Base-by-base conservation (phyloP, 2,113 vertebrate genomes). In the Callochromis pleurospilus region DNA sequence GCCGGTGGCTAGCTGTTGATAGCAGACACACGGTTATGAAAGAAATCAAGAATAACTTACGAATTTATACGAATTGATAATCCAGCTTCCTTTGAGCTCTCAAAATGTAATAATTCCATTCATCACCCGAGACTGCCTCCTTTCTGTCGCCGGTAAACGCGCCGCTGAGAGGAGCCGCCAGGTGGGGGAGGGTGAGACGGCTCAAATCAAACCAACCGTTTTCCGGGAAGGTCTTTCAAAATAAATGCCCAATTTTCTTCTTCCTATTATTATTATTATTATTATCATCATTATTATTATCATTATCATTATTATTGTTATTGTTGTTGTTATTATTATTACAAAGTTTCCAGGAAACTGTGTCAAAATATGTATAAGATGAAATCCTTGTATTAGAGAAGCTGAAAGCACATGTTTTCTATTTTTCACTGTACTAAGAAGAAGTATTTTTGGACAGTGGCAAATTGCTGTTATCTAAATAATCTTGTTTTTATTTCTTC, bases 131-230 rank as follows among this genome's bases (percentile, higher is more conserved):
- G 17, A 2, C 81, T 26, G 58, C 29, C 85, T 92, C 82, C 38
- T 86, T 86, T 62, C 60, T 42, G 9, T 38, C 80, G 33, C 91
- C 82, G 73, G 75, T 83, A 3, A 77, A 56, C 26, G 82, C 14
- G 11, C 12, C n/a, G 15, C 82, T 83, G 90, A 88, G 29, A 79
- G 80, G 40, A 88, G 89, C 91, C 56, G 24, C 85, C 82, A 89
- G 88, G 68, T 90, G 95, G 94, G 94, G 92, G 90, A 95, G 91
- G 94, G 93, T 93, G 86, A 68, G 12, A 1, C 17, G 5, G 19
- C 1, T 3, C 10, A 10, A 5, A 56, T 85, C 73, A 91, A 90
- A 29, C 3, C 6, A n/a, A 13, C 8, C 5, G 3, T 79, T 26
- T 77, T 94, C 92, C 93, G 82, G 83, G 1, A 83, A 3, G 26